Conservation (phyloP, 1,140 invertebrate species). For the Formica exsecta region DNA sequence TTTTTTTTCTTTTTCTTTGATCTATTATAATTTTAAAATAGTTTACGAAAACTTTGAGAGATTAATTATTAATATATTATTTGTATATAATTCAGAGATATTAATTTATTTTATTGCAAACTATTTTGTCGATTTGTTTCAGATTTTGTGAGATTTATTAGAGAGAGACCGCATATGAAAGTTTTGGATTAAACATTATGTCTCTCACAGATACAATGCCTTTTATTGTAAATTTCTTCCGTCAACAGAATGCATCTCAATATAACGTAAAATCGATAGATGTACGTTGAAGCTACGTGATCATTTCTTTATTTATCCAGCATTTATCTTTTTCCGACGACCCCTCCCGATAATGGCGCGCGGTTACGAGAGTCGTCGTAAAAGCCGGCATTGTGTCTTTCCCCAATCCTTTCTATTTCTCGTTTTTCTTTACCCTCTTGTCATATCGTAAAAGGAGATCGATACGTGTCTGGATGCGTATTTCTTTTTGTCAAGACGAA, state of each 20-base stretch:
- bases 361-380: slow-evolving; percentile 4
- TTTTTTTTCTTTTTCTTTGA: no score
- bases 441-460: slow-evolving; percentile 31
- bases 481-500: background rate
- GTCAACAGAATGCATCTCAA: background rate
- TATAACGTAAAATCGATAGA: slow-evolving; percentile 27
- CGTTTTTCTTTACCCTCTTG: slow-evolving; percentile 30
- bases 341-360: slow-evolving; percentile 42
- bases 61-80: background rate
- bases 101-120: background rate
- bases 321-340: slow-evolving; percentile 50
- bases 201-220: background rate
- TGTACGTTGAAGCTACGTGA: background rate
- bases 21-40: no score
- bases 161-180: background rate
- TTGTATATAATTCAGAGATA: background rate
- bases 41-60: background rate
- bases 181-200: background rate
- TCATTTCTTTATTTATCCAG: slow-evolving; percentile 44
- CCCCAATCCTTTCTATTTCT: slow-evolving; percentile 34
- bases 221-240: background rate
- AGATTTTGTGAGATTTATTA: background rate
- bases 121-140: background rate
- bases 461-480: slow-evolving; percentile 11
- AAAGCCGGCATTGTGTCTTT: slow-evolving; percentile 51